phyloP scores from a whole-genome alignment of 2,888 invertebrate species.

The Yponomeuta malinellus region DNA sequence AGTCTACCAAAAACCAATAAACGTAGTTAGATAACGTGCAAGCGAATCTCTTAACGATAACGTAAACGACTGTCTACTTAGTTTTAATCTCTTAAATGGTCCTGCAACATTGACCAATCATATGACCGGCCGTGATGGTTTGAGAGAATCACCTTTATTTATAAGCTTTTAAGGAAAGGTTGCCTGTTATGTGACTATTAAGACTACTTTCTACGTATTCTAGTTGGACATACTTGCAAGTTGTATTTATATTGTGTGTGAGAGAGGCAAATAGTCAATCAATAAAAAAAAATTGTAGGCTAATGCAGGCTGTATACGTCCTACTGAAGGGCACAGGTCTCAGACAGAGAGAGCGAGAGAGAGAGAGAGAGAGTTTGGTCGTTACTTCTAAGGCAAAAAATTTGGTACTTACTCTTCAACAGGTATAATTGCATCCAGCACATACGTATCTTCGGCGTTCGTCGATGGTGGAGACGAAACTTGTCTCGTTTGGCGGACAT shows the following conservation, averaged over 20 bases:
- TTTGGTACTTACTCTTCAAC: slow-evolving; percentile 85
- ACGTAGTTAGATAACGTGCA: background rate
- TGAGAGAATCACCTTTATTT: too few species aligned
- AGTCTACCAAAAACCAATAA: background rate
- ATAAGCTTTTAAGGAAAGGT: too few species aligned
- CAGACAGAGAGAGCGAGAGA: too few species aligned
- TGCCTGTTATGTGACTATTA: too few species aligned
- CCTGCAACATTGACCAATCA: background rate
- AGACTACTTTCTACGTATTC: too few species aligned
- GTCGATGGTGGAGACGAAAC: slow-evolving; percentile 65
- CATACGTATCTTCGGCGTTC: slow-evolving; percentile 87
- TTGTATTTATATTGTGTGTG: background rate
- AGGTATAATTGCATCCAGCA: slow-evolving; percentile 87
- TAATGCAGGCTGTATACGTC: too few species aligned
- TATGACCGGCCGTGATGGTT: background rate
- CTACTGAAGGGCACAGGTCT: too few species aligned
- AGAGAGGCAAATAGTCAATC: too few species aligned
- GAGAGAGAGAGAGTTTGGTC: background rate
- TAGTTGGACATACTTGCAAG: background rate
- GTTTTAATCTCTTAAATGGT: background rate
- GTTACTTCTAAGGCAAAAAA: background rate
- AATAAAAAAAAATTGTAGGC: too few species aligned
- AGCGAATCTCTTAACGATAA: background rate
- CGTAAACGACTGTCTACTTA: background rate
- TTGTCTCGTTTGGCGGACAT: slow-evolving; percentile 80